Percentiles rank a stretch among this genome's conserved stretches.
Evolutionary conservation across 2,113 vertebrate species (phyloP).

Genomic region (Donacobius atricapilla): DNA sequence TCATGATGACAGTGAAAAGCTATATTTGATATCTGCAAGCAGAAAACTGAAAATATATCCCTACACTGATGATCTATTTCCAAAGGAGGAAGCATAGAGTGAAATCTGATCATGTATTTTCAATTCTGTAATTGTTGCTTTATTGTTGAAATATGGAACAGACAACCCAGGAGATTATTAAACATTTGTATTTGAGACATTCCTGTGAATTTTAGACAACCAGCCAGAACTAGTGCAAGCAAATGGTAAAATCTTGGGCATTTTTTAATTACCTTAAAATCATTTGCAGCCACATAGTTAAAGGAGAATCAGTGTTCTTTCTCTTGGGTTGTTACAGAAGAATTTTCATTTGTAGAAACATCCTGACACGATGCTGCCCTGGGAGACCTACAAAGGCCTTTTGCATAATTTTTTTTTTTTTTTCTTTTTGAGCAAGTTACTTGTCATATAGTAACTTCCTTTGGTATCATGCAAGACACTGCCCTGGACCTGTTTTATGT

Average conservation of each 20-base stretch:
- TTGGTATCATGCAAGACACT: not conserved
- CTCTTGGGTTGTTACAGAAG: not conserved
- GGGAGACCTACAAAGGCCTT: not conserved
- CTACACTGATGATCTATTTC: not conserved
- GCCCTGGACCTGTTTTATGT: not conserved
- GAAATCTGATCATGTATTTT: slow-evolving; percentile 8
- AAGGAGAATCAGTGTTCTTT: slow-evolving; percentile 15
- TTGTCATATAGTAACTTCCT: not conserved
- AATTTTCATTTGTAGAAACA: not conserved
- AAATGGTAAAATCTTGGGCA: slow-evolving; percentile 37
- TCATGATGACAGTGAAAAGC: not conserved
- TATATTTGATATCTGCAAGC: slow-evolving; percentile 2
- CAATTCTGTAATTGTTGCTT: slow-evolving; percentile 43
- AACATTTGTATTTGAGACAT: slow-evolving; percentile 40
- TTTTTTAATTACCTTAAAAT: slow-evolving; percentile 48
- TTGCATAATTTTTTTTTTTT: not conserved
- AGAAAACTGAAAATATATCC: slow-evolving; percentile 7
- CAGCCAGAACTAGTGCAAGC: slow-evolving; percentile 6
- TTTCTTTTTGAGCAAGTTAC: not conserved
- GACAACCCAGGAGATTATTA: slow-evolving; percentile 37
- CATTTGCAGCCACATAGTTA: slow-evolving; percentile 35
- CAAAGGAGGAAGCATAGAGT: slow-evolving; percentile 4
- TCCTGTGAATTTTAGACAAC: slow-evolving; percentile 15
- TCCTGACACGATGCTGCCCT: not conserved
- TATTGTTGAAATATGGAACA: slow-evolving; percentile 44